Percentiles rank a stretch among this genome's conserved stretches.
Conservation (phyloP, 2,888 invertebrate genomes). For the Pristionchus arcanus region DNA sequence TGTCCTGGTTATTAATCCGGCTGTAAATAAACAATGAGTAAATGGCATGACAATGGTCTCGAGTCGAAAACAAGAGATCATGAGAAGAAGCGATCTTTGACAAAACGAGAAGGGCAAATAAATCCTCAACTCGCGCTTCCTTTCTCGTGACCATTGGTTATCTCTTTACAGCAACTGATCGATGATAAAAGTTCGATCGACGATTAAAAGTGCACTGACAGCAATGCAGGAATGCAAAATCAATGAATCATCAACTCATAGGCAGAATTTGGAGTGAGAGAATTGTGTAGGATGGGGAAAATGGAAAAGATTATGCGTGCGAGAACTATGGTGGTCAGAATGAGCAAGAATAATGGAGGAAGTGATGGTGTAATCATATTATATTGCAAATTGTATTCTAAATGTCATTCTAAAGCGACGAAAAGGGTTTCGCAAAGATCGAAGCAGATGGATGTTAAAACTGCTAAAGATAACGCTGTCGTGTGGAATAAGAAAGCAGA, state of each 20-base stretch:
- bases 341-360: neutral
- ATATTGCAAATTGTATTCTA: neutral
- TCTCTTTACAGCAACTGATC: neutral
- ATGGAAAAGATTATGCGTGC: neutral
- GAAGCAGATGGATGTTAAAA: neutral
- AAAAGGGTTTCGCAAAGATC: neutral
- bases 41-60: neutral
- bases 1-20: neutral
- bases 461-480: neutral
- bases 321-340: slow-evolving; percentile 15
- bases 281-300: neutral
- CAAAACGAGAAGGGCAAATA: neutral
- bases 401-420: too few relatives aligned
- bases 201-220: neutral
- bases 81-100: neutral
- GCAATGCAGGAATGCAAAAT: neutral
- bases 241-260: neutral
- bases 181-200: neutral
- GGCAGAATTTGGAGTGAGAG: neutral
- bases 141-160: neutral
- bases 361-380: neutral
- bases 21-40: neutral
- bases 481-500: neutral
- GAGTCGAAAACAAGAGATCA: neutral
- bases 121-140: neutral